Evolutionary conservation across 2,888 invertebrate genomes (phyloP), one percentile per base, ranked within the genome.

Genomic region (Alentia gelatinosa): DNA sequence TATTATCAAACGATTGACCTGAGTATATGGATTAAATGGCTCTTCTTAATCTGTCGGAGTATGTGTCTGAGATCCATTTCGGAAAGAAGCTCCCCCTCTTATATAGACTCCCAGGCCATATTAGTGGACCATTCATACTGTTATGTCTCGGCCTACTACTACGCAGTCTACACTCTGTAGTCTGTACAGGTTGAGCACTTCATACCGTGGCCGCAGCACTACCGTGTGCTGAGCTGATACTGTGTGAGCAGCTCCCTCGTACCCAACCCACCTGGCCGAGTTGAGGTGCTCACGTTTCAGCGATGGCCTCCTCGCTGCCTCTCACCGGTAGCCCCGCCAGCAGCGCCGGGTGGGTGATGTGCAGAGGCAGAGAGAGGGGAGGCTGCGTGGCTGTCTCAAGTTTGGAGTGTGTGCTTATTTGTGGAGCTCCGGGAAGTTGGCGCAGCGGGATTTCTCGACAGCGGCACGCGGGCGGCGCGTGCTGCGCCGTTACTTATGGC

Each of bases 341-440:
- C 7, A 7, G 19, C 19, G n/a, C 56, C 3, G 56, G 19, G 56
- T 9, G 47, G 47, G 47, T 12, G 56, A n/a, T 56, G 5, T 19
- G 56, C n/a, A 56, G 23, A 56, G 56, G 56, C 56, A 56, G 56
- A 19, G 23, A 56, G 56, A 4, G 56, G 79, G 79, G 79, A 33
- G 19, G 75, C 26, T n/a, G 30, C 26, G 75, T 19, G 35, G 83
- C 40, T 30, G 86, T 86, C 50, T 42, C 86, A 42, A 86, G 50
- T 86, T 47, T 50, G 86, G 86, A 23, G 37, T 39, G 50, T 15
- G 86, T 47, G 86, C 86, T 50, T 86, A 86, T 86, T 47, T 86
- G 86, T 26, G 47, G 47, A 30, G 86, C 86, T 42, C 47, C 86
- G 35, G 42, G 42, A 39, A 79, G 37, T 19, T 23, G 35, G 79